phyloP scores from a whole-genome alignment of 2,113 vertebrate genomes.

The Abramis brama region DNA sequence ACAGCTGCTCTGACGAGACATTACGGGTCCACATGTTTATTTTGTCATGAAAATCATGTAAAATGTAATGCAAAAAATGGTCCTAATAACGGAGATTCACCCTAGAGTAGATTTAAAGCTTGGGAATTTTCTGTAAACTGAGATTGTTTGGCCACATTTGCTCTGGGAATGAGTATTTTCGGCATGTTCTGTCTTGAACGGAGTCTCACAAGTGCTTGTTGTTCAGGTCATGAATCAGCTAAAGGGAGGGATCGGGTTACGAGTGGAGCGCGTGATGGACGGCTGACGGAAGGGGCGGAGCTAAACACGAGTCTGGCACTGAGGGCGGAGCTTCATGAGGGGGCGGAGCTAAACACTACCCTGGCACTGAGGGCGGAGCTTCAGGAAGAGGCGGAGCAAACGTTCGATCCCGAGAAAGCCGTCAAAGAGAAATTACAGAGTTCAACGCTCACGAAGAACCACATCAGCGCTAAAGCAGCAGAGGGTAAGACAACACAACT shows the following conservation, averaged over 20 bases:
- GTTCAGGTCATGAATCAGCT: slow-evolving; percentile 2
- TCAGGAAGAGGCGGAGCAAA: slow-evolving; percentile 55
- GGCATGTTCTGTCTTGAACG: neutral
- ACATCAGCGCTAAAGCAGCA: slow-evolving; percentile 71
- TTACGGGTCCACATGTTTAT: no score
- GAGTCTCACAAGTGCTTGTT: neutral
- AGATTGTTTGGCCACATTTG: neutral
- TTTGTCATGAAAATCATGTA: neutral
- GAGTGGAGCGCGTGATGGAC: slow-evolving; percentile 17
- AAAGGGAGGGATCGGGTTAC: neutral
- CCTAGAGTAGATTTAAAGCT: no score
- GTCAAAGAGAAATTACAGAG: slow-evolving; percentile 74
- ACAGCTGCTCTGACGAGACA: neutral
- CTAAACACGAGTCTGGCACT: slow-evolving; percentile 76
- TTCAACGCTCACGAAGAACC: slow-evolving; percentile 74
- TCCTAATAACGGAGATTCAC: neutral
- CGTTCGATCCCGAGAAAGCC: slow-evolving; percentile 77
- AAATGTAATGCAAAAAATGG: neutral
- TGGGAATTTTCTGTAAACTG: neutral
- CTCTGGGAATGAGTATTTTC: neutral
- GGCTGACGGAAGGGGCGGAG: slow-evolving; percentile 51
- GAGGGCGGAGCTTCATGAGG: slow-evolving; percentile 67
- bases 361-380: slow-evolving; percentile 75
- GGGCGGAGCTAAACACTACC: slow-evolving; percentile 73
- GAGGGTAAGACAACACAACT: slow-evolving; percentile 71